A percentile compares a stretch with the other conserved stretches of the same genome.
Evolutionary conservation across 2,888 invertebrate genomes (phyloP).

Genomic region (Craniophora ligustri): DNA sequence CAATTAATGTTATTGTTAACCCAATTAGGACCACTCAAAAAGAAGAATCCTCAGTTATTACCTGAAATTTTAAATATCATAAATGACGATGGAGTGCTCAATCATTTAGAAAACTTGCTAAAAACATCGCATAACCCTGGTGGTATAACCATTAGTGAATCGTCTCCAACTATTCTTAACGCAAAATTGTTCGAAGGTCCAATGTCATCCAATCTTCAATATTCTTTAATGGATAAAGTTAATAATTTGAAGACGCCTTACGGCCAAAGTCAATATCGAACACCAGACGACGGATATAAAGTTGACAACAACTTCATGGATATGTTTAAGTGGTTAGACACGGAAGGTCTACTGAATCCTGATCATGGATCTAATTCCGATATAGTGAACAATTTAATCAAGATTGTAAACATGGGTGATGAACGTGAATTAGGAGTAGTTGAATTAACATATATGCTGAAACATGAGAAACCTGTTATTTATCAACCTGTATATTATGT

Average conservation of each 20-base stretch:
- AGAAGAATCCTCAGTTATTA: conserved; percentile 25
- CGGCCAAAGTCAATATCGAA: conserved; percentile 1
- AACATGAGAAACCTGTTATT: conserved; percentile 61
- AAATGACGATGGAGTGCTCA: conserved; percentile 18
- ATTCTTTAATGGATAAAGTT: background rate
- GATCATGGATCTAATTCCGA: conserved; percentile 50
- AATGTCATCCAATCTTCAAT: too few relatives aligned
- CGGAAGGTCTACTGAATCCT: conserved; percentile 37
- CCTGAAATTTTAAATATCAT: conserved; percentile 27
- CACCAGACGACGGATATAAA: conserved; percentile 10
- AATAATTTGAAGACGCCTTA: background rate
- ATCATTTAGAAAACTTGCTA: conserved; percentile 18
- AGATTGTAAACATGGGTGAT: conserved; percentile 64
- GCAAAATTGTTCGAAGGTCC: too few relatives aligned
- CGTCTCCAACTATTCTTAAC: too few relatives aligned
- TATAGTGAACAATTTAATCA: conserved; percentile 57
- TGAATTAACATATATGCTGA: conserved; percentile 74
- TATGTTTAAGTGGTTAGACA: conserved; percentile 35
- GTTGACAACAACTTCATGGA: conserved; percentile 16
- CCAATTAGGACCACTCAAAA: conserved; percentile 23
- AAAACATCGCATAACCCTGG: background rate
- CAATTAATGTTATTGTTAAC: conserved; percentile 12
- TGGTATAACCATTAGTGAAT: conserved; percentile 13
- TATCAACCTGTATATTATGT: conserved; percentile 72
- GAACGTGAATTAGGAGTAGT: conserved; percentile 55